phyloP scores from a whole-genome alignment of 1,140 invertebrate genomes.

The Drosophila parvula region DNA sequence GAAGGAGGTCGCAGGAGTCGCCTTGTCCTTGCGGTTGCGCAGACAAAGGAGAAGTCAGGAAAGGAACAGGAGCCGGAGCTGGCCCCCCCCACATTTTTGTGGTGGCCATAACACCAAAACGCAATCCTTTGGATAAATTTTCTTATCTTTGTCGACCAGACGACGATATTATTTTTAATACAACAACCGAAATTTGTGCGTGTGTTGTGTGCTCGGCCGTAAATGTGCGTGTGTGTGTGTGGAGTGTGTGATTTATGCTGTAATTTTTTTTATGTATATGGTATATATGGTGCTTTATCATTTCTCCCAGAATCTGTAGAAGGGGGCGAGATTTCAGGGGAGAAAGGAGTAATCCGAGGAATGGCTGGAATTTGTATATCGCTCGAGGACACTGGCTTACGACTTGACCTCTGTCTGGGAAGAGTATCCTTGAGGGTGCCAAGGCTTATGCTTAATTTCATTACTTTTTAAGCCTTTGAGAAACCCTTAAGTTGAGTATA shows the following conservation, averaged over 20 bases:
- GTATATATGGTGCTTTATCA: conserved; percentile 56
- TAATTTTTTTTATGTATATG: conserved; percentile 78
- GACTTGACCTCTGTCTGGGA: conserved; percentile 12
- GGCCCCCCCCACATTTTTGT: conserved; percentile 52
- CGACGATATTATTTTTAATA: conserved; percentile 84
- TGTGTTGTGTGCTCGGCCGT: conserved; percentile 28
- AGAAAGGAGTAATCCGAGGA: conserved; percentile 1
- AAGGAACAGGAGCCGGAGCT: not conserved
- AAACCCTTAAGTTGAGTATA: not conserved
- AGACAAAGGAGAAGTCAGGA: conserved; percentile 32
- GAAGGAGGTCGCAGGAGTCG: not conserved
- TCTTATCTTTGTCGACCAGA: conserved; percentile 83
- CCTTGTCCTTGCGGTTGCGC: conserved; percentile 75
- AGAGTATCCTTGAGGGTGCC: not conserved
- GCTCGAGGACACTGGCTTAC: conserved; percentile 2
- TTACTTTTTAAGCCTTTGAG: conserved; percentile 13
- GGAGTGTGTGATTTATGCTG: conserved; percentile 74
- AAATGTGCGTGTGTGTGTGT: conserved; percentile 41
- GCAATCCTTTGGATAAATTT: conserved; percentile 84
- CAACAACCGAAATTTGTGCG: conserved; percentile 60
- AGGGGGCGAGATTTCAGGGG: not conserved
- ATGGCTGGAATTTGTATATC: conserved; percentile 20
- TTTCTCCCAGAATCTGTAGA: conserved; percentile 17
- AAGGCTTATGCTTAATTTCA: conserved; percentile 15
- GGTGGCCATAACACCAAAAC: conserved; percentile 74